phyloP scores from a whole-genome alignment of 2,797 vertebrate species.

The Lagodon rhomboides region DNA sequence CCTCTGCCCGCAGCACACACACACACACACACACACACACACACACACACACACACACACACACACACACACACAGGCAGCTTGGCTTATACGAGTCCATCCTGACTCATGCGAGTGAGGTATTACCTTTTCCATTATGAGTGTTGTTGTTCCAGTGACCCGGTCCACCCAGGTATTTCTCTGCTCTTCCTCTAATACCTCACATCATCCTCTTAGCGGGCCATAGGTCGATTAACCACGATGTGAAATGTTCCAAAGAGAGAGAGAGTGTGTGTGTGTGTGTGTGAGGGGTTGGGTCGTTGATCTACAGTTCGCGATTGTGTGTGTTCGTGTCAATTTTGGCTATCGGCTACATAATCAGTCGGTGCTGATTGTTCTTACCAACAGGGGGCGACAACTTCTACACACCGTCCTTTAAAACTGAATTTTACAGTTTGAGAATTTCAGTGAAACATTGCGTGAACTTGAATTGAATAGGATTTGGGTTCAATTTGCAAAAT shows the following conservation, averaged over 20 bases:
- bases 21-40: too few species aligned
- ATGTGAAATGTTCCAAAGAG: constrained; percentile 60
- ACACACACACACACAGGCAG: constrained; percentile 34
- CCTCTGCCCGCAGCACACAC: neutral
- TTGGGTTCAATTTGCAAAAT: neutral
- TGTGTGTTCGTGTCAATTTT: constrained; percentile 1
- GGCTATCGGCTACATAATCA: too few species aligned
- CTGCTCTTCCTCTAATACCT: constrained; percentile 57
- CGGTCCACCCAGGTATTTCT: constrained; percentile 52
- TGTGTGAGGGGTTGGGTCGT: neutral
- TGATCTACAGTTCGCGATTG: neutral
- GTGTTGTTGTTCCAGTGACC: constrained; percentile 57
- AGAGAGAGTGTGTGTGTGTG: neutral
- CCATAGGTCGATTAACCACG: constrained; percentile 61
- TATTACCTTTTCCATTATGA: constrained; percentile 69
- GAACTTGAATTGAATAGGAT: neutral
- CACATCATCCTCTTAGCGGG: constrained; percentile 74
- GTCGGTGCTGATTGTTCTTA: neutral
- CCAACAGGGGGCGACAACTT: constrained; percentile 31
- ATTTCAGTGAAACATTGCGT: neutral
- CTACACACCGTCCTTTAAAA: neutral
- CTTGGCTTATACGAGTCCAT: constrained; percentile 57
- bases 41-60: too few species aligned
- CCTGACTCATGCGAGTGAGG: constrained; percentile 56
- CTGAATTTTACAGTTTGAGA: neutral